Base-by-base conservation (phyloP, 2,888 invertebrate genomes). In the Noctua fimbriata region DNA sequence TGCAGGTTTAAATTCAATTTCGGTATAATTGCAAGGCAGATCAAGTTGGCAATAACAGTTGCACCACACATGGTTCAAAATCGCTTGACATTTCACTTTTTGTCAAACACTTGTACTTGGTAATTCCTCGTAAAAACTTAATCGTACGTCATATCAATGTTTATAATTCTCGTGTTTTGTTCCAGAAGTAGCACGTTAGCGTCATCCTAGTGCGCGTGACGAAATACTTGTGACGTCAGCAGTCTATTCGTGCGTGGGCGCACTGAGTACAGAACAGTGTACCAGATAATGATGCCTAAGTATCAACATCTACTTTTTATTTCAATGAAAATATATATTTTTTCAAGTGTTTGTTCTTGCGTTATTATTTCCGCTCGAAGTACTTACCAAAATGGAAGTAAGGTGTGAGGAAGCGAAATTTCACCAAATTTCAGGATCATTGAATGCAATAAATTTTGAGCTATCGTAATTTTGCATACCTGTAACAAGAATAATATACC, bases 401-500 rank as follows among this genome's bases (percentile, higher is more conserved):
- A 65, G 21, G 2, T 60, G 52, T 28, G 28, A 18, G 5, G 41
- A 1, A 9, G 24, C 21, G 9, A 14, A 24, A 18, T 44, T 28
- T 44, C 24, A 36, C 1, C 14, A 18, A 70, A 24, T 47, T 21
- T 28, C n/a, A 41, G 36, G 9, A 14, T 44, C 21, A n/a, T 63
- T 44, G 9, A 6, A 36, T 36, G 76, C 12, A 66, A 32, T 41
- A 32, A 32, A 36, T n/a, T 16, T 24, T 47, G 9, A 14, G 32
- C 1, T 10, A 69, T 32, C 21, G 47, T 32, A 7, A 16, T 41
- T 32, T 63, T 55, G 41, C 65, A 66, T 80, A 81, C 81, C 81
- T 81, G 80, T 24, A 81, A 80, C 85, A 80, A 81, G 16, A 65
- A 65, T 16, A 63, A 63, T 18, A 32, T 32, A 9, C 2, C 28